Evolutionary conservation across 37 sponge, comb jelly and placozoan species (phyloP).

Genomic region (Aphrocallistes beatrix): DNA sequence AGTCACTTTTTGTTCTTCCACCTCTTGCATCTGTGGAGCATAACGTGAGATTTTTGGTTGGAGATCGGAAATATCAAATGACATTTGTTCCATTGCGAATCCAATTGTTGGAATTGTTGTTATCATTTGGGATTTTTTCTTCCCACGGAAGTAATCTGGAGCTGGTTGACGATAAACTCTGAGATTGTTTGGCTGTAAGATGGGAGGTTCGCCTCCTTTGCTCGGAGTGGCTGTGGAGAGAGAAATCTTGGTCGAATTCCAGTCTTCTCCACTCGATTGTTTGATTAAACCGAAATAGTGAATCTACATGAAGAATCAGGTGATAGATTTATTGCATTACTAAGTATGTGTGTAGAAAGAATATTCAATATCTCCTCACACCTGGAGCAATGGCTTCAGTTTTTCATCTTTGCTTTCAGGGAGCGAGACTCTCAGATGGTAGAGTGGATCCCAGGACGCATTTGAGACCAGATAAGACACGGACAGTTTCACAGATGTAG

Average conservation of each 20-base stretch:
- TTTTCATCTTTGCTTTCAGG: background rate
- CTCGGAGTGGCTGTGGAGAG: conserved; percentile 14
- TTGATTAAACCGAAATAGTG: conserved; percentile 6
- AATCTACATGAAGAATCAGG: background rate
- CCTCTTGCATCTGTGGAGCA: background rate
- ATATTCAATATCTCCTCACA: no score
- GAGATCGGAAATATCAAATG: background rate
- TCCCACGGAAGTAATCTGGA: background rate
- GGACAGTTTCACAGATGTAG: background rate
- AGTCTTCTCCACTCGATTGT: conserved; percentile 1
- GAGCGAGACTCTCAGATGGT: background rate
- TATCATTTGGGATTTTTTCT: background rate
- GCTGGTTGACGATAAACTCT: background rate
- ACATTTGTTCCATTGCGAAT: background rate
- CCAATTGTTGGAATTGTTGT: background rate
- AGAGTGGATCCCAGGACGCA: conserved; percentile 6
- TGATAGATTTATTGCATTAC: background rate
- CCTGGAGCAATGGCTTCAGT: background rate
- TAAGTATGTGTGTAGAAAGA: no score
- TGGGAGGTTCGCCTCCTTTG: background rate
- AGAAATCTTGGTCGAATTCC: background rate
- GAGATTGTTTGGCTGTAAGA: background rate
- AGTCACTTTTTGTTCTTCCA: background rate
- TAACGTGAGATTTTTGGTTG: no score
- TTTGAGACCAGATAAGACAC: conserved; percentile 12